These are phyloP conservation scores for Diachrysia chrysitis DNA, from an alignment of 2,888 invertebrate genomes.

Conservation along the genomic window DNA sequence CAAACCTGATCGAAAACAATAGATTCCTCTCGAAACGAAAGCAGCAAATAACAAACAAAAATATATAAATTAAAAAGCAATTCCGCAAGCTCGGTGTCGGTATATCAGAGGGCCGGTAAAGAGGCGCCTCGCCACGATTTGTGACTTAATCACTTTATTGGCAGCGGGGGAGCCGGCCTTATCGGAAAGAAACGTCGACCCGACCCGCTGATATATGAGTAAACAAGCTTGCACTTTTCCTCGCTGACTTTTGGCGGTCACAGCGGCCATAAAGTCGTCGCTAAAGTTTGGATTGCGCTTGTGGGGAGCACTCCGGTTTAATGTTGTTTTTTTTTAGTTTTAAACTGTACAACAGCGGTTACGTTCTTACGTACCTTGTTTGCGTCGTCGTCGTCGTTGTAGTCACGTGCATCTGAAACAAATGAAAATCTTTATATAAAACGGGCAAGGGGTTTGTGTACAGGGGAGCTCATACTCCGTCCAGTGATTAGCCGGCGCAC, in stretches of 20 bases:
- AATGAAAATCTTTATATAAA: constrained; percentile 60
- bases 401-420: constrained; percentile 84
- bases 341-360: constrained; percentile 60
- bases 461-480: constrained; percentile 69
- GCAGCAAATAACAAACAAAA: constrained; percentile 51
- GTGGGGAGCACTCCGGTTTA: constrained; percentile 72
- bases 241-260: constrained; percentile 85
- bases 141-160: constrained; percentile 90
- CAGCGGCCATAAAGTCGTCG: constrained; percentile 84
- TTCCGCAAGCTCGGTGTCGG: constrained; percentile 55
- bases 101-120: constrained; percentile 69
- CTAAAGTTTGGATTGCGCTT: constrained; percentile 81
- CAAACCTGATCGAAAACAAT: constrained; percentile 16
- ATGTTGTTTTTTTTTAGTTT: constrained; percentile 73
- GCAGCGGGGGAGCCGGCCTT: constrained; percentile 85
- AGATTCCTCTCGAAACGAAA: constrained; percentile 32
- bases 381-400: constrained; percentile 74
- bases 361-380: constrained; percentile 79
- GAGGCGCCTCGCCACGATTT: constrained; percentile 81
- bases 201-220: constrained; percentile 84
- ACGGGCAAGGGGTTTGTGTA: constrained; percentile 73
- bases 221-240: constrained; percentile 88
- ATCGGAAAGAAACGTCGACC: constrained; percentile 86
- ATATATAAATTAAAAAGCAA: constrained; percentile 60
- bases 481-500: constrained; percentile 85